These are phyloP conservation scores for Catharus bicknelli DNA, from an alignment of 2,113 vertebrate species.

Conservation along the genomic window DNA sequence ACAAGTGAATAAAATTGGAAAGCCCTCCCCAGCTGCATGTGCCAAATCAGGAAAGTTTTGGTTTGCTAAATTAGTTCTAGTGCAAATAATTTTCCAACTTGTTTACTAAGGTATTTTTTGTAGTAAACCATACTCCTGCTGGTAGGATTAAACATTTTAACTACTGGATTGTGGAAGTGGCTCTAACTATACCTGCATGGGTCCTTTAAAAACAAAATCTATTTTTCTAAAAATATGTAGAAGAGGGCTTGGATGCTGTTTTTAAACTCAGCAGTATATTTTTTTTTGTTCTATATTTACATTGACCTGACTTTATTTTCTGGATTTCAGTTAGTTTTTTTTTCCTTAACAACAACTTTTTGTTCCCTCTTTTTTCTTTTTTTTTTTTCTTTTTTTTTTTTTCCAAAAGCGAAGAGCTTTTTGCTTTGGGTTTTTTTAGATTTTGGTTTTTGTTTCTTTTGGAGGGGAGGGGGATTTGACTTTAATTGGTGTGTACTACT, in stretches of 20 bases:
- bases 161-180: neutral
- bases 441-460: neutral
- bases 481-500: neutral
- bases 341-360: neutral
- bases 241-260: neutral
- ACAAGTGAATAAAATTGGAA: neutral
- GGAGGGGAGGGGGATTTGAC: fast-evolving
- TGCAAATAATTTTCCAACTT: neutral
- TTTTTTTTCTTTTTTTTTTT: neutral
- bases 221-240: neutral
- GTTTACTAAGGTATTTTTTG: neutral
- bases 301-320: neutral
- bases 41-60: neutral
- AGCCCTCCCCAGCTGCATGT: neutral
- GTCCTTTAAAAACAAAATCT: neutral
- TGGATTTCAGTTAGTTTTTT: neutral
- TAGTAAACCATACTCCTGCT: neutral
- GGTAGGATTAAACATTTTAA: neutral
- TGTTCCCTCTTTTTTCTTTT: fast-evolving
- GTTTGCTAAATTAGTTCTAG: neutral
- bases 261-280: neutral
- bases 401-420: neutral
- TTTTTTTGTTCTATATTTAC: neutral
- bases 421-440: neutral
- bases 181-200: neutral